Evolutionary conservation across 2,797 vertebrate genomes (phyloP), one percentile per base, ranked within the genome.

Genomic region (Tapera naevia): DNA sequence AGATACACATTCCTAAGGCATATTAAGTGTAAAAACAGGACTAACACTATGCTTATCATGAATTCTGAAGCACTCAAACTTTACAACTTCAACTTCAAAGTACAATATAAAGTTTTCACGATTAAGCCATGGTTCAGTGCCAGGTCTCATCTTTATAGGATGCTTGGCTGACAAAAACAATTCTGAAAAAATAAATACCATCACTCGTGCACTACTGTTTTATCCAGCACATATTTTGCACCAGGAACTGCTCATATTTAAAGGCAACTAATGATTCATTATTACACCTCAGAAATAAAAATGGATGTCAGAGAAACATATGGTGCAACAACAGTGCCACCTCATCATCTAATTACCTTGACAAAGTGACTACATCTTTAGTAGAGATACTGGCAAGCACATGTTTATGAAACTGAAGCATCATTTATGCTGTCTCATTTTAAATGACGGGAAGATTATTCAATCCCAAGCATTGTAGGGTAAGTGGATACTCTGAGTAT

Each of bases 241-340:
- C 16, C n/a, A 84, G 28, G 22, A 86, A 69, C 43, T 50, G 8
- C 13, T 62, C n/a, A 23, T 53, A 66, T 51, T 73, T 94, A 88
- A 67, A 67, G 33, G 46, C 12, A 82, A 78, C 30, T 87, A 58
- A 27, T 23, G n/a, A 92, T 58, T 61, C 61, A 41, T 48, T 86
- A 83, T 39, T 66, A 62, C 35, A 64, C 17, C 50, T 84, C 67
- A 81, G 51, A 86, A 84, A 86, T 48, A 91, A 73, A 92, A 93
- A 61, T 0, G 5, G 28, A 73, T 41, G 27, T 17, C 45, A 82
- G 33, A 81, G 67, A 90, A 93, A 70, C 50, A 71, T 35, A 69
- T 1, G 8, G 37, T 86, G 18, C n/a, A 91, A 88, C 28, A 89
- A 45, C 1, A 13, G 27, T 33, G 88, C 8, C 14, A 75, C 19